Evolutionary conservation across 2,113 vertebrate species (phyloP).

Genomic region (Lipotes vexillifer): DNA sequence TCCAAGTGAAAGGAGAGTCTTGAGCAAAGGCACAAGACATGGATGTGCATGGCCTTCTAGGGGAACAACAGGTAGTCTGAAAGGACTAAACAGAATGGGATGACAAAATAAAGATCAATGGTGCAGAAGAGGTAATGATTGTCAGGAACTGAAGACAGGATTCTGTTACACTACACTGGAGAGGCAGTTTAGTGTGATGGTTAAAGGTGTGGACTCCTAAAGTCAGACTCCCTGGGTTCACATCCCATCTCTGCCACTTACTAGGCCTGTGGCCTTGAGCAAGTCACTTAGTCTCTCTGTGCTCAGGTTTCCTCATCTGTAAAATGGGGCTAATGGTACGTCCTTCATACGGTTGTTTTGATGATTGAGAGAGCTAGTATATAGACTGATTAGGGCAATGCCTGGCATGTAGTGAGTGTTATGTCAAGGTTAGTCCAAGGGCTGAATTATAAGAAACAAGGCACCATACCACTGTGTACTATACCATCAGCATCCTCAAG

Average conservation of each 20-base stretch:
- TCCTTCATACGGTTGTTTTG: neutral
- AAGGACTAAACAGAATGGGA: neutral
- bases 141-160: neutral
- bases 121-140: neutral
- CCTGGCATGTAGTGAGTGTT: neutral
- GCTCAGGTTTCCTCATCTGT: neutral
- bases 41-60: neutral
- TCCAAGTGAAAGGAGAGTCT: neutral
- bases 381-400: neutral
- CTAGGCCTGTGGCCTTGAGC: neutral
- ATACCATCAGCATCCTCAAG: neutral
- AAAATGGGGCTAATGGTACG: neutral
- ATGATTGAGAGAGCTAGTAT: neutral
- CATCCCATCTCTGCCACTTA: neutral
- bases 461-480: neutral
- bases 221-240: neutral
- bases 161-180: neutral
- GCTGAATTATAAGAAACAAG: neutral
- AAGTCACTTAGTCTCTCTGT: conserved; percentile 3
- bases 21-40: neutral
- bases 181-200: neutral
- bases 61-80: neutral
- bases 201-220: neutral
- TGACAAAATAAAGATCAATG: conserved; percentile 11
- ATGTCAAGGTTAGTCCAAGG: neutral